phyloP scores from a whole-genome alignment of 1,140 invertebrate genomes.

The Cryptotermes secundus region DNA sequence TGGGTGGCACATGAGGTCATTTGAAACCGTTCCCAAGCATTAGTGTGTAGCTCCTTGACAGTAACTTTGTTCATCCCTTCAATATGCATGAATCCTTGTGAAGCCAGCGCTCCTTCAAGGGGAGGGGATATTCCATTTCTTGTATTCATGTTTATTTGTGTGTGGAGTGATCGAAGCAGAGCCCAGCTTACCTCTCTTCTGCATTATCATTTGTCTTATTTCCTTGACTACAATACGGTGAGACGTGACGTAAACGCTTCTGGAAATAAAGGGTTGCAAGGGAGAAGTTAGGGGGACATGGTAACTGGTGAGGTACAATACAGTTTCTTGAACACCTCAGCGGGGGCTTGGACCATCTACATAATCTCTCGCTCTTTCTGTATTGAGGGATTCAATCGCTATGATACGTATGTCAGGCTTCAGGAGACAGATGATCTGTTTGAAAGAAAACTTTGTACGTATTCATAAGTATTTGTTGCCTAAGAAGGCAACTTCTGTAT shows the following conservation, averaged over 20 bases:
- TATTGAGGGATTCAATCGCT: background rate
- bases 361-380: background rate
- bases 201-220: slow-evolving; percentile 10
- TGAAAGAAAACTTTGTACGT: background rate
- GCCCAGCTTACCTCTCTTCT: background rate
- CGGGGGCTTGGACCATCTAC: background rate
- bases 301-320: background rate
- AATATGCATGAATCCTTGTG: background rate
- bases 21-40: too few relatives aligned
- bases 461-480: background rate
- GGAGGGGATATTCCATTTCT: background rate
- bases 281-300: background rate
- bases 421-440: background rate
- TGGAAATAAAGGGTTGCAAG: background rate
- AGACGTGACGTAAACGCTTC: background rate
- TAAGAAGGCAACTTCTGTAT: too few relatives aligned
- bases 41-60: too few relatives aligned
- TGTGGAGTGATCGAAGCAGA: background rate
- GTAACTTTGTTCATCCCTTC: background rate
- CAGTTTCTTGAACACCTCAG: slow-evolving; percentile 6
- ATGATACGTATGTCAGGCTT: background rate
- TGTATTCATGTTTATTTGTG: slow-evolving; percentile 14
- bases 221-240: background rate
- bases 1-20: too few relatives aligned
- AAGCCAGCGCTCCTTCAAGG: background rate